Evolutionary conservation across 2,888 invertebrate species (phyloP), one percentile per base, ranked within the genome.

Genomic region (Hyppa rectilinea): DNA sequence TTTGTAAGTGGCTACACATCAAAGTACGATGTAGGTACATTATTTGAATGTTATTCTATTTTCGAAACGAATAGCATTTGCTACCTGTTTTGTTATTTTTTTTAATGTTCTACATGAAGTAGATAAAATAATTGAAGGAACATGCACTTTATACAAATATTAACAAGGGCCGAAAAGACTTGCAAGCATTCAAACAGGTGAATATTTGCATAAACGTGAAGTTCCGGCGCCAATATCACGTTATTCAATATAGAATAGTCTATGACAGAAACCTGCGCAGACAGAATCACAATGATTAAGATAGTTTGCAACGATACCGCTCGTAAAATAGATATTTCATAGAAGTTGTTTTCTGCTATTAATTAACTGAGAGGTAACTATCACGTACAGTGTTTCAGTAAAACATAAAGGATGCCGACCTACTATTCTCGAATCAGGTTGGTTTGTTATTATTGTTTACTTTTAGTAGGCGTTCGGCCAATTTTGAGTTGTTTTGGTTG

Each of bases 251-350:
- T 29, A 53, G 34, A 34, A 2, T 10, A 52, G 29, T 64, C 31
- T 59, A 23, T 60, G 50, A 56, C 45, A 43, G 59, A 49, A 55
- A 78, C 72, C 65, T 78, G 79, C 73, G 79, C 75, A 73, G 73
- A 61, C 65, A 31, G 75, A 61, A 52, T 20, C 43, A n/a, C 23
- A 72, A 60, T 56, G 52, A 45, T 5, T 12, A 49, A 36, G 29
- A 38, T 62, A 63, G 23, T 38, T 47, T 52, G 45, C 78, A 34
- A 26, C 12, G 55, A 70, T 43, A 29, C 2, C 20, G 17, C 29
- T 60, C 23, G 20, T 68, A 49, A 60, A 68, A 40, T 26, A 3
- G 2, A 38, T 9, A 38, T 40, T 26, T 4, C 14, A 23, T 38
- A 20, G 17, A 26, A 36, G 14, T 31, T 5, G 26, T 45, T 38